Conservation (phyloP, 2,113 vertebrate species). For the Gopherus flavomarginatus region DNA sequence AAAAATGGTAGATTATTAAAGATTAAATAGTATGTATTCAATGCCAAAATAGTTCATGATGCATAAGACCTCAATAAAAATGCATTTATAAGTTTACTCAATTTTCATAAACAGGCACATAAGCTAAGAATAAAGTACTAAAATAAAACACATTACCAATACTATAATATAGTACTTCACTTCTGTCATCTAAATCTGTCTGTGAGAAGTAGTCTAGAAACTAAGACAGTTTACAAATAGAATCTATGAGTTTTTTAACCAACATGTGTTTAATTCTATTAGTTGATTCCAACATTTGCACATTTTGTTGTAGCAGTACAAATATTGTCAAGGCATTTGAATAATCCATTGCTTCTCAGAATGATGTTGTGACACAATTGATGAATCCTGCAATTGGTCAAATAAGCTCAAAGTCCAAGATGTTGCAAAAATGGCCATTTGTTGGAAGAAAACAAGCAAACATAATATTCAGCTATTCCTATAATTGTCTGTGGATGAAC, state of each 20-base stretch:
- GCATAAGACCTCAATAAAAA: not conserved
- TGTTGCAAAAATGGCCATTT: not conserved
- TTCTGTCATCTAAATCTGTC: not conserved
- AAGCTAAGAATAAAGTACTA: not conserved
- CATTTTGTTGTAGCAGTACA: not conserved
- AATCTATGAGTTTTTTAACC: not conserved
- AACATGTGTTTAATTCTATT: not conserved
- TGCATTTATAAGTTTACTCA: not conserved
- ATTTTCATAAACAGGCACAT: not conserved
- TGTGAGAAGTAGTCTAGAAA: not conserved
- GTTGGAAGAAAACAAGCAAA: constrained; percentile 7
- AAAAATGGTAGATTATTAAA: not conserved
- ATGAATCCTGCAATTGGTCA: not conserved
- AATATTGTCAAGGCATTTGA: not conserved
- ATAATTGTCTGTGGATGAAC: not conserved
- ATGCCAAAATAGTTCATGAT: not conserved
- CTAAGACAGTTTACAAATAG: not conserved
- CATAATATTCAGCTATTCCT: not conserved
- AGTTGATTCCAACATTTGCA: not conserved
- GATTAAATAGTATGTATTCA: not conserved
- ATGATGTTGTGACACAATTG: not conserved
- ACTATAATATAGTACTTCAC: not conserved
- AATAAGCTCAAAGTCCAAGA: not conserved
- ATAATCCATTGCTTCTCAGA: not conserved
- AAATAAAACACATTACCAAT: not conserved